Base-by-base conservation (phyloP, 2,797 vertebrate genomes). In the Chiroxiphia lanceolata region DNA sequence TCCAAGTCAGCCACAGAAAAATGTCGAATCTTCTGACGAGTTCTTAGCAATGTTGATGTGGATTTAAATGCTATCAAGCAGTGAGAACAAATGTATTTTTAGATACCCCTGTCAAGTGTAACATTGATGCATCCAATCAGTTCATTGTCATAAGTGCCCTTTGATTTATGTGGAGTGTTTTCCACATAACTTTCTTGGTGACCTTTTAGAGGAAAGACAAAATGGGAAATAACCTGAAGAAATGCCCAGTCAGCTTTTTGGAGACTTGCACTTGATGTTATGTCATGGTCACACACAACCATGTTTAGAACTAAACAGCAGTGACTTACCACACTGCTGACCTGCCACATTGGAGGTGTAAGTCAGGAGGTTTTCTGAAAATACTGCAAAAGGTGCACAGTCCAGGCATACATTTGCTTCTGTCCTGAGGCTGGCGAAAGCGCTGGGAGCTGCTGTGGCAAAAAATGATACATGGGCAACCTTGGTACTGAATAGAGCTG, bases 301-400 rank as follows among this genome's bases (percentile, higher is more conserved):
- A 48, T 71, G 38, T 23, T 70, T 15, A 38, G 34, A 72, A 57
- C 45, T 72, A 72, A 69, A 53, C 27, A 70, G 48, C 25, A n/a
- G 48, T 0, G 0, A 18, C 2, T 67, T n/a, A 33, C 0, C 21
- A 10, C 44, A 11, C 5, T 0, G 0, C 53, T 70, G 45, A 29
- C 12, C 9, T 4, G 14, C 29, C 26, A 29, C 13, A 2, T 6
- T 0, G 0, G 17, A 13, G 10, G 3, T 26, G 12, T 44, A 18
- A 56, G 25, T 34, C 38, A 40, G 38, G 69, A 67, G 34, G 26
- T 50, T 68, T 15, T 51, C 17, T 40, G 54, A 72, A 75, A 83
- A 36, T 47, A 21, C 36, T 31, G 25, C 26, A 31, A 25, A 5
- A 31, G 17, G 27, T 27, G 14, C 13, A 16, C 4, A 22, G 26